A percentile compares a stretch with the other conserved stretches of the same genome.
phyloP scores from a whole-genome alignment of 2,113 vertebrate species.

The Ondatra zibethicus region DNA sequence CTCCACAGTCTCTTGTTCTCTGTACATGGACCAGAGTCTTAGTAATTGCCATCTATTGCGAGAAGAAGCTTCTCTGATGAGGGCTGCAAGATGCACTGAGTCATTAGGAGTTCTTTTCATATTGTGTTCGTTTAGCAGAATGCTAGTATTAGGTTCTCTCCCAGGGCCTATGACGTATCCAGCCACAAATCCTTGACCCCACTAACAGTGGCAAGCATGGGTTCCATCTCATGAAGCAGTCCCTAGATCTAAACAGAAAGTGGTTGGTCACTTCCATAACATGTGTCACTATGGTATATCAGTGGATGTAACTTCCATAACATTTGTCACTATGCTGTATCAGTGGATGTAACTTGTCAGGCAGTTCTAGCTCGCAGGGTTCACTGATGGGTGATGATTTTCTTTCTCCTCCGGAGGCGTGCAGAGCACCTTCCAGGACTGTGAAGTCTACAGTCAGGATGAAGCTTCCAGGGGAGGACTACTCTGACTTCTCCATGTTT shows the following conservation, averaged over 20 bases:
- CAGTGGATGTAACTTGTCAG: background rate
- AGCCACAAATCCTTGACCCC: background rate
- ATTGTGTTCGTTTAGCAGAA: background rate
- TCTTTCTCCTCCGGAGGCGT: background rate
- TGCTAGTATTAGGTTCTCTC: background rate
- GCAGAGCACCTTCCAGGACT: background rate
- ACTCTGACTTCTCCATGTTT: background rate
- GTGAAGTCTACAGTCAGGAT: background rate
- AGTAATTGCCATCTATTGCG: background rate
- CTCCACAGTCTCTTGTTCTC: background rate
- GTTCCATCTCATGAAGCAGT: too few relatives aligned
- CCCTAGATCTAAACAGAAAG: too few relatives aligned
- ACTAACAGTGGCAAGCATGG: background rate
- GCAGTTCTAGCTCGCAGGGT: background rate
- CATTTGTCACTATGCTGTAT: too few relatives aligned
- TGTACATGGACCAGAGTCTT: background rate
- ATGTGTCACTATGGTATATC: too few relatives aligned
- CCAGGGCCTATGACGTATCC: background rate
- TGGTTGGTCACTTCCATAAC: too few relatives aligned
- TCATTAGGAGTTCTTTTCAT: background rate
- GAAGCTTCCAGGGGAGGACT: background rate
- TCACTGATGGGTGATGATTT: background rate
- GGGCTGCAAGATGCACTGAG: too few relatives aligned
- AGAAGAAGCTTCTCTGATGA: background rate
- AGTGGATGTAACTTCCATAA: background rate